Percentiles rank a stretch among this genome's conserved stretches.
Evolutionary conservation across 2,113 vertebrate genomes (phyloP).

Genomic region (Bubo scandiacus): DNA sequence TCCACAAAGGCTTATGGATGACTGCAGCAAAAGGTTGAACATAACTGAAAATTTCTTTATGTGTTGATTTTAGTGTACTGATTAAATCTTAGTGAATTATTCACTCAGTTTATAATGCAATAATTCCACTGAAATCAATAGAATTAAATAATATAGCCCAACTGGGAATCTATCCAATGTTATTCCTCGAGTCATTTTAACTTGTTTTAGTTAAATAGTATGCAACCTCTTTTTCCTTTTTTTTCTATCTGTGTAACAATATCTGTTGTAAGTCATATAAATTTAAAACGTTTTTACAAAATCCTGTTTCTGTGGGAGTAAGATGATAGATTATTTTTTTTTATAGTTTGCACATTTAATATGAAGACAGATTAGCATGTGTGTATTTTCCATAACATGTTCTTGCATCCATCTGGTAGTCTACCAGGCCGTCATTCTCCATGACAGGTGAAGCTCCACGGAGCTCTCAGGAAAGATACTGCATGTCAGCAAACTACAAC

Average conservation of each 20-base stretch:
- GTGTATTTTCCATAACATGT: background rate
- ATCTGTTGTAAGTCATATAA: background rate
- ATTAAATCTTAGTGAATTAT: background rate
- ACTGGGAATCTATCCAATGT: background rate
- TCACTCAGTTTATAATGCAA: background rate
- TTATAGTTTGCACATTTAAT: background rate
- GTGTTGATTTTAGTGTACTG: background rate
- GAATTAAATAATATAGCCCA: background rate
- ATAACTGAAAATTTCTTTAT: background rate
- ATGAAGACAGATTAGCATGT: background rate
- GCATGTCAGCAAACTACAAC: background rate
- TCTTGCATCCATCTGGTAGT: background rate
- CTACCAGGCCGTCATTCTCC: background rate
- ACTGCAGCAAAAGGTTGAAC: background rate
- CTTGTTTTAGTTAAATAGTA: background rate
- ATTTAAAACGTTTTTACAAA: background rate
- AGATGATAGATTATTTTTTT: background rate
- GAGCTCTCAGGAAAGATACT: background rate
- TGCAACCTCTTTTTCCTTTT: background rate
- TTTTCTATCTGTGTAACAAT: background rate
- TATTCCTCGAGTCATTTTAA: background rate
- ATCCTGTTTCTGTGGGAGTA: background rate
- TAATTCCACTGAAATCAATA: background rate
- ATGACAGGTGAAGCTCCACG: background rate
- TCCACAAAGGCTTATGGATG: background rate